Evolutionary conservation across 2,113 vertebrate genomes (phyloP).

Genomic region (Notechis scutatus): DNA sequence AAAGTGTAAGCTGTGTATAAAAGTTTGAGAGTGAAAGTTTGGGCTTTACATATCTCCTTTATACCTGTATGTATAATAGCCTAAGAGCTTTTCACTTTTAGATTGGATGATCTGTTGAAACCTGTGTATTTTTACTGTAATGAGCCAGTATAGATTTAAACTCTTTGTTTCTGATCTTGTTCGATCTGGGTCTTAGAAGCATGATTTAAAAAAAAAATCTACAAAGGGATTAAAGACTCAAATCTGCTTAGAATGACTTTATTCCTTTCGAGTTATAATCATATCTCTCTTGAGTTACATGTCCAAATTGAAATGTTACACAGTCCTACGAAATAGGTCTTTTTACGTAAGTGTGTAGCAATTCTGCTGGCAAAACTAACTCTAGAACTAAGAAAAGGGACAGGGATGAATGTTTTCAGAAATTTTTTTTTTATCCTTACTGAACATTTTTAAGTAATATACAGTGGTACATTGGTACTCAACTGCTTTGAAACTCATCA

Average conservation of each 20-base stretch:
- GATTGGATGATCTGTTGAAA: not conserved
- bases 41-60: not conserved
- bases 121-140: not conserved
- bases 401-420: not conserved
- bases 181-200: not conserved
- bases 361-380: not conserved
- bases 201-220: not conserved
- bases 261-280: not conserved
- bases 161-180: not conserved
- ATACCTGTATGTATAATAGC: not conserved
- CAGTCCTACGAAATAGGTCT: not conserved
- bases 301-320: not conserved
- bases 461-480: not conserved
- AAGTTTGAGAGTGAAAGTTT: not conserved
- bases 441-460: not conserved
- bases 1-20: not conserved
- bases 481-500: not conserved
- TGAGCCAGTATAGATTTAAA: not conserved
- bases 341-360: not conserved
- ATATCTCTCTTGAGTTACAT: not conserved
- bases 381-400: not conserved
- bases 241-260: not conserved
- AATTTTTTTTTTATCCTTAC: not conserved
- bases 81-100: not conserved
- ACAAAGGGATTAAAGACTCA: not conserved